Conservation (phyloP, 2,113 vertebrate species). For the Pterocles orientalis region DNA sequence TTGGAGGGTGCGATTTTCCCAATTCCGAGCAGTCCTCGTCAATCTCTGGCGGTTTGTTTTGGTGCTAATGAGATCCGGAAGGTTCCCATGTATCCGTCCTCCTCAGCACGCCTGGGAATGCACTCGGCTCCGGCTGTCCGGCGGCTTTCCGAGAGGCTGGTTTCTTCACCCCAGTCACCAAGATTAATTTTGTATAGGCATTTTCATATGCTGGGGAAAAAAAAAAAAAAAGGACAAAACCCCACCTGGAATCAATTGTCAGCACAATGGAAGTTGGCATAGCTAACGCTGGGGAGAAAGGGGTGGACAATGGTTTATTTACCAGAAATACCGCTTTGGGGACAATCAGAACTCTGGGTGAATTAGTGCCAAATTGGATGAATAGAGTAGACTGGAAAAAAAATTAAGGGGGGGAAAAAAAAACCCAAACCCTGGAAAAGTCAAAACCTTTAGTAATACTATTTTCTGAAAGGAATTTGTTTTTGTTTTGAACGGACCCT, state of each 20-base stretch:
- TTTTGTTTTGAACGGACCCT: conserved; percentile 11
- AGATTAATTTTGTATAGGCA: conserved; percentile 11
- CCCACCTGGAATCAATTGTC: conserved; percentile 49
- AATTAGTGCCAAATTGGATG: conserved; percentile 26
- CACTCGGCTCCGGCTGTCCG: background rate
- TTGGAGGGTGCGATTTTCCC: background rate
- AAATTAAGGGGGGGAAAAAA: background rate
- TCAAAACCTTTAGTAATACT: conserved; percentile 18
- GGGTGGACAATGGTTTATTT: conserved; percentile 45
- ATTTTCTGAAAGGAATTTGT: background rate
- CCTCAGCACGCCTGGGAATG: background rate
- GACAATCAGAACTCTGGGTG: conserved; percentile 8
- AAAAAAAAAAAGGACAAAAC: background rate
- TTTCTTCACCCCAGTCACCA: background rate
- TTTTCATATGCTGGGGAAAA: background rate
- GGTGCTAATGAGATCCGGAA: conserved; percentile 6
- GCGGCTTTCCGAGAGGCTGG: background rate
- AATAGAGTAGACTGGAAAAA: conserved; percentile 26
- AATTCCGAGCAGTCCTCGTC: background rate
- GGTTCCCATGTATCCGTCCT: conserved; percentile 10
- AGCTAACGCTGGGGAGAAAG: conserved; percentile 14
- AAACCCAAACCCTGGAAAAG: background rate
- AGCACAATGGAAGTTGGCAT: conserved; percentile 58
- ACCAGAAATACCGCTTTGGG: conserved; percentile 40
- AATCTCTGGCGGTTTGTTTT: background rate